These are phyloP conservation scores for Theristicus caerulescens DNA, from an alignment of 2,113 vertebrate species.

Conservation along the genomic window DNA sequence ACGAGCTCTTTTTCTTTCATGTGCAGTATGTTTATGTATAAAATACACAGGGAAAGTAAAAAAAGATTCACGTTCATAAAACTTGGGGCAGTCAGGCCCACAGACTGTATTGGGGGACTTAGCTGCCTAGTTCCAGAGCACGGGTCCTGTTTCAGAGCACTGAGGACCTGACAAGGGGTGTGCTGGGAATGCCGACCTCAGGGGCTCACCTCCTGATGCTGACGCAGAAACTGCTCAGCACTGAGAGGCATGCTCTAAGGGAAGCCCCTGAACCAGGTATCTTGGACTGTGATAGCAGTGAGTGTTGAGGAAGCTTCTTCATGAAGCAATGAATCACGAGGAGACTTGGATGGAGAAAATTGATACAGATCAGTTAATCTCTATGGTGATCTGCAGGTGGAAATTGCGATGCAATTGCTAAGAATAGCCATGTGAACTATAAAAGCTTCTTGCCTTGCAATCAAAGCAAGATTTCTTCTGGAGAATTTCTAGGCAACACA, in stretches of 20 bases:
- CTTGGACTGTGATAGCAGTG: background rate
- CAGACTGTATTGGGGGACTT: background rate
- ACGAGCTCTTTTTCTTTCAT: background rate
- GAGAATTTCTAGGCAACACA: background rate
- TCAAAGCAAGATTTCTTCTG: background rate
- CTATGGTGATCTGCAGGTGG: background rate
- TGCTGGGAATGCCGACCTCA: background rate
- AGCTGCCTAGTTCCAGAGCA: background rate
- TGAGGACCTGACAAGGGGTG: background rate
- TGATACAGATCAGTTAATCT: background rate
- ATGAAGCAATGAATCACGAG: background rate
- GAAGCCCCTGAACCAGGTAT: background rate
- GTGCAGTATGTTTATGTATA: background rate
- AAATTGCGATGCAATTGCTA: background rate
- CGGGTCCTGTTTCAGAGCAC: background rate
- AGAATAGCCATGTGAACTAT: background rate
- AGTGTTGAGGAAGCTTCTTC: background rate
- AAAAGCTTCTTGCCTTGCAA: background rate
- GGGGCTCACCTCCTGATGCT: background rate
- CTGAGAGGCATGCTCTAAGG: fast-evolving
- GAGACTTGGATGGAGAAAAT: background rate
- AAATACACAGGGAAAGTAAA: background rate
- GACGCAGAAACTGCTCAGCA: background rate
- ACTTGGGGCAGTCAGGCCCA: background rate
- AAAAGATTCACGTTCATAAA: background rate